phyloP scores from a whole-genome alignment of 2,797 vertebrate genomes.

The Heterohyrax brucei region DNA sequence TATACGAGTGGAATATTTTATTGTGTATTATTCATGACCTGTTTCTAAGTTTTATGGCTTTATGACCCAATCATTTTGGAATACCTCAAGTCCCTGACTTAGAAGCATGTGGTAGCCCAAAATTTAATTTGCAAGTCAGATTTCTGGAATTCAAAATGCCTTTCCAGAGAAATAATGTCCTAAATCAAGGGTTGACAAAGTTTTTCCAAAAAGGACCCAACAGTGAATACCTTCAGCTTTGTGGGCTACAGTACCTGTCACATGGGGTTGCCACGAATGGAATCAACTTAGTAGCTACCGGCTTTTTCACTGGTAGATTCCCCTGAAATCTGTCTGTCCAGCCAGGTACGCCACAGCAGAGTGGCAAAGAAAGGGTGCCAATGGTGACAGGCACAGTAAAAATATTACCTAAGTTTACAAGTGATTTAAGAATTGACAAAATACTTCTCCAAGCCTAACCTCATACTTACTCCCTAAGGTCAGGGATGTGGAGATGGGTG shows the following conservation, averaged over 20 bases:
- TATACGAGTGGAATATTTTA: background rate
- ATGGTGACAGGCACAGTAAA: background rate
- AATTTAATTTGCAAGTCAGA: slow-evolving; percentile 46
- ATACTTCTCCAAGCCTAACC: background rate
- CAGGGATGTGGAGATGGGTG: background rate
- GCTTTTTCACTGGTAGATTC: background rate
- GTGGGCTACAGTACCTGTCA: background rate
- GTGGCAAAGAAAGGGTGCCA: background rate
- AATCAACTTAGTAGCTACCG: background rate
- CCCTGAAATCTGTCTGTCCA: background rate
- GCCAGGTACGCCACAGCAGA: background rate
- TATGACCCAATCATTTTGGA: slow-evolving; percentile 48
- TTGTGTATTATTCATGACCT: background rate
- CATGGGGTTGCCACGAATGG: background rate
- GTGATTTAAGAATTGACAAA: background rate
- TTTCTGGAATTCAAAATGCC: slow-evolving; percentile 47
- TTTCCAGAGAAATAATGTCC: slow-evolving; percentile 51
- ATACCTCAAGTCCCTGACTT: background rate
- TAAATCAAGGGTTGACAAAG: background rate
- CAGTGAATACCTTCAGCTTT: background rate
- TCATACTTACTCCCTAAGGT: background rate
- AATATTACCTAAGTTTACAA: background rate
- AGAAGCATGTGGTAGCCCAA: slow-evolving; percentile 2
- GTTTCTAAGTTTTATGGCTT: background rate
- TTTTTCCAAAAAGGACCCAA: background rate